Evolutionary conservation across 2,797 vertebrate genomes (phyloP), one percentile per base, ranked within the genome.

Genomic region (Tauraco hartlaubi): DNA sequence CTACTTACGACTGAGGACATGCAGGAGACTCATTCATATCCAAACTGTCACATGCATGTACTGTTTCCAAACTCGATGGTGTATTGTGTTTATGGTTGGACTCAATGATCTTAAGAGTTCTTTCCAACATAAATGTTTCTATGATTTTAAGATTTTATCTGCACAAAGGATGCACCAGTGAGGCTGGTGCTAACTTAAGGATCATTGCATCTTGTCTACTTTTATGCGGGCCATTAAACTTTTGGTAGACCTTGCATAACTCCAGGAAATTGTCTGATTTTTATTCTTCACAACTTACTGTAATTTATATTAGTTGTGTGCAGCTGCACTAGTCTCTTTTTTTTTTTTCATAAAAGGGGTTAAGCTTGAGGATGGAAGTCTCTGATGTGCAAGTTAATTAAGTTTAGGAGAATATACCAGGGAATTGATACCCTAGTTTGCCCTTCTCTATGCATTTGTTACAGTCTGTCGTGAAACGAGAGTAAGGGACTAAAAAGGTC

Each of bases 41-140:
- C 49, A 58, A 62, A 67, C 22, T 66, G 7, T 6, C 29, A 17
- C 23, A 41, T 0, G 0, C 1, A 31, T 15, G 1, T 15, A 15
- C 16, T 55, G 9, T 37, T 91, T 39, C 58, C n/a, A 58, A 58
- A 35, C 13, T 48, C 12, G 17, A 9, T 2, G 58, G 2, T 22
- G 9, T 31, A 11, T 11, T 6, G 16, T 9, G 5, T 20, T 44
- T 33, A 44, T 1, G 2, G 14, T 9, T 43, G 11, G 15, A 19
- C 5, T 54, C 1, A 0, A 4, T 46, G 15, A 35, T n/a, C 52
- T 67, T 31, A 67, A 56, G 44, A 41, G 9, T 4, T 68, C 85
- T 69, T 62, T 26, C 55, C 21, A 54, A 41, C 18, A 13, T 23
- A n/a, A 87, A 15, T 29, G 2, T 22, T 67, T 76, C 19, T 51